Conservation (phyloP, 2,888 invertebrate species). For the Tethea ocularis region DNA sequence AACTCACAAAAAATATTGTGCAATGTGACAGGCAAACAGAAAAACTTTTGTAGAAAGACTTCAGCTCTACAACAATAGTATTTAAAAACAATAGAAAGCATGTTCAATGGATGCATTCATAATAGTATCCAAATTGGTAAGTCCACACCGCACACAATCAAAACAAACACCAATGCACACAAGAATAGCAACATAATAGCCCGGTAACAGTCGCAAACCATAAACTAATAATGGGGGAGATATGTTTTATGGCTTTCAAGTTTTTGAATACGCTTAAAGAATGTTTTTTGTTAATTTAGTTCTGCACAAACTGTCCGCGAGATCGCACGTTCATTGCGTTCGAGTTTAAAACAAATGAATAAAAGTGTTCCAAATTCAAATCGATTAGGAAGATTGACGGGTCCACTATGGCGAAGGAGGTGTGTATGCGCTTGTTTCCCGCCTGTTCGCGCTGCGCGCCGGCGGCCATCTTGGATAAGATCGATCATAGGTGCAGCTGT, state of each 20-base stretch:
- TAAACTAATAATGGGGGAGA: slow-evolving; percentile 84
- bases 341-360: slow-evolving; percentile 15
- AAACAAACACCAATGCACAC: slow-evolving; percentile 77
- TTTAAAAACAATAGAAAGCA: slow-evolving; percentile 24
- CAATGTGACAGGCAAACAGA: slow-evolving; percentile 1
- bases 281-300: slow-evolving; percentile 76
- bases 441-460: slow-evolving; percentile 66
- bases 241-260: slow-evolving; percentile 80
- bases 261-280: slow-evolving; percentile 74
- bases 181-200: slow-evolving; percentile 79
- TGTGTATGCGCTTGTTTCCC: slow-evolving; percentile 74
- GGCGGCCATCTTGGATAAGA: slow-evolving; percentile 81
- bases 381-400: slow-evolving; percentile 60
- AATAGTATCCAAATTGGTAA: slow-evolving; percentile 68
- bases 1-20: too few relatives aligned
- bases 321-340: slow-evolving; percentile 61
- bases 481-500: slow-evolving; percentile 82
- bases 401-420: slow-evolving; percentile 60
- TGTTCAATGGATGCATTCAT: slow-evolving; percentile 58
- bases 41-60: slow-evolving; percentile 34
- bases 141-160: slow-evolving; percentile 75
- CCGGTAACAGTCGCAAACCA: slow-evolving; percentile 75
- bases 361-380: slow-evolving; percentile 56
- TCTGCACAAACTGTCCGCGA: slow-evolving; percentile 63
- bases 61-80: slow-evolving; percentile 35